Evolutionary conservation across 2,797 vertebrate genomes (phyloP).

Genomic region (Cyprinodon diabolis): DNA sequence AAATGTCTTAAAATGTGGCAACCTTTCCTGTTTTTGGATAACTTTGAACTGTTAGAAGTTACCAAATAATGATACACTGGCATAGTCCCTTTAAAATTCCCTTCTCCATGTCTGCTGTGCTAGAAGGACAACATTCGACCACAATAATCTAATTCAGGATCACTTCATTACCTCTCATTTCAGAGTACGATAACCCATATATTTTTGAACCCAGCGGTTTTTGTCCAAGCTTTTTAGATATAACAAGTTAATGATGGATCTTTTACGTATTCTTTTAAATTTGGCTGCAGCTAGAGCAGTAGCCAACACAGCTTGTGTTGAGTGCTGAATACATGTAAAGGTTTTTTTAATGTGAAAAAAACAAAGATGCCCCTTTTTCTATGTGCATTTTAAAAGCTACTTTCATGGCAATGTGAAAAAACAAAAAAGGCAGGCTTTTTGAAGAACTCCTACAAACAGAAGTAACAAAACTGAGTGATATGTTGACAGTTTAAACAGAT

Average conservation of each 20-base stretch:
- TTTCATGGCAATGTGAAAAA: neutral
- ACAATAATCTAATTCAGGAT: neutral
- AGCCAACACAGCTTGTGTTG: conserved; percentile 27
- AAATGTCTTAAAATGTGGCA: neutral
- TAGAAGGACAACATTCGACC: neutral
- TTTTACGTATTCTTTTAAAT: neutral
- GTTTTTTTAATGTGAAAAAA: conserved; percentile 2
- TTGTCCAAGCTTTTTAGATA: neutral
- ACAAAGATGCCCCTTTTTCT: conserved; percentile 54
- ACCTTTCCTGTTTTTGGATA: neutral
- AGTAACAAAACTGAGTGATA: conserved; percentile 41
- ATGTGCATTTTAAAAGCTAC: conserved; percentile 33
- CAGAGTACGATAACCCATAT: neutral
- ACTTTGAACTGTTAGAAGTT: neutral
- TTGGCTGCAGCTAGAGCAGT: conserved; percentile 23
- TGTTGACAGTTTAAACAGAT: conserved; percentile 40
- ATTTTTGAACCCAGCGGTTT: neutral
- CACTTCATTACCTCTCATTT: neutral
- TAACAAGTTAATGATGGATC: neutral
- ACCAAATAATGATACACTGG: neutral
- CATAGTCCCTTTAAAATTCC: neutral
- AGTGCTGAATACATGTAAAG: neutral
- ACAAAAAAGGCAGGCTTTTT: neutral
- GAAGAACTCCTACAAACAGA: neutral
- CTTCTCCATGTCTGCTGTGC: neutral